Evolutionary conservation across 2,797 vertebrate species (phyloP).

Genomic region (Mycteria americana): DNA sequence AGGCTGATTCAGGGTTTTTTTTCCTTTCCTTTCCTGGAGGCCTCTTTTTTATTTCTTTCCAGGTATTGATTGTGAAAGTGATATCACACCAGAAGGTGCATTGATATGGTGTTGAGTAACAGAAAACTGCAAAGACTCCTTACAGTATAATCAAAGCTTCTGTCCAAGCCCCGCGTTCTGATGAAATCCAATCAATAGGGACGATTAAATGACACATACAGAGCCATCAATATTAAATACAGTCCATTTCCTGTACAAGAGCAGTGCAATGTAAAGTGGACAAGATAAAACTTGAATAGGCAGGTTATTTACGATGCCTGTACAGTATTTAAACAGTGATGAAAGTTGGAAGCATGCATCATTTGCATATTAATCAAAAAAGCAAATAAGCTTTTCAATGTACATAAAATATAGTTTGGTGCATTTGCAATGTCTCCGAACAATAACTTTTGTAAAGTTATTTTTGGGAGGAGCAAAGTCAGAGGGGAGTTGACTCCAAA

Average conservation of each 20-base stretch:
- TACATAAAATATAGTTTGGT: not conserved
- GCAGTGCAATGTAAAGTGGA: slow-evolving; percentile 62
- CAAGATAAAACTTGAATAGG: slow-evolving; percentile 73
- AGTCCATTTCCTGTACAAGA: slow-evolving; percentile 83
- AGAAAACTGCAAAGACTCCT: slow-evolving; percentile 78
- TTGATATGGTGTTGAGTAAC: slow-evolving; percentile 78
- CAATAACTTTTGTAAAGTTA: not conserved
- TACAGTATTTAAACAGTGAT: slow-evolving; percentile 55
- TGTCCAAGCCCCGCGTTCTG: slow-evolving; percentile 74
- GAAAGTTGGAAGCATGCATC: not conserved
- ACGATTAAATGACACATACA: slow-evolving; percentile 94
- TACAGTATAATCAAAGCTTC: slow-evolving; percentile 80
- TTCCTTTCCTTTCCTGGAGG: slow-evolving; percentile 59
- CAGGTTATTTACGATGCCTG: slow-evolving; percentile 61
- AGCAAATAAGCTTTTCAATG: not conserved
- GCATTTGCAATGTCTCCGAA: not conserved
- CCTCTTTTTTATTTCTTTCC: slow-evolving; percentile 72
- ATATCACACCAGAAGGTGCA: slow-evolving; percentile 83
- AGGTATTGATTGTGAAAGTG: slow-evolving; percentile 82
- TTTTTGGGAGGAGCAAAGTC: not conserved
- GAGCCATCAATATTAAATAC: slow-evolving; percentile 90
- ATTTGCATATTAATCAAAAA: slow-evolving; percentile 37
- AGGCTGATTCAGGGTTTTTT: not conserved
- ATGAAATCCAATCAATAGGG: slow-evolving; percentile 87
- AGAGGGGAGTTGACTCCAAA: not conserved